Conservation (phyloP, 1,140 invertebrate species). For the Leguminivora glycinivorella region DNA sequence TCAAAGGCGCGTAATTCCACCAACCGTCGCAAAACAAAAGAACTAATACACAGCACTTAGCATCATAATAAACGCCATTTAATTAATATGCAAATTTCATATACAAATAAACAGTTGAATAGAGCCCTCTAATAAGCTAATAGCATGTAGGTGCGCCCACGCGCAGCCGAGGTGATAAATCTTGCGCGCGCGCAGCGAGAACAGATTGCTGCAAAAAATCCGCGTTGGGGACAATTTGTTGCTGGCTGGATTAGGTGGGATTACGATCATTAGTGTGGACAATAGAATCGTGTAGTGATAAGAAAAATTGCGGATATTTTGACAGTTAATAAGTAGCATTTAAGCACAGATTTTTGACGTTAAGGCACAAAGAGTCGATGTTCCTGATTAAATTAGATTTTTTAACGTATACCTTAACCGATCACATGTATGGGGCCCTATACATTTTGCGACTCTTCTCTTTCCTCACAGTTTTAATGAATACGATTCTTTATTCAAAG, state of each 20-base stretch:
- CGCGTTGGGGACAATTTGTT: slow-evolving; percentile 17
- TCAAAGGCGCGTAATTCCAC: background rate
- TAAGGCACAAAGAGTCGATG: too few species aligned
- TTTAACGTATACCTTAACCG: too few species aligned
- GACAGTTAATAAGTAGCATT: too few species aligned
- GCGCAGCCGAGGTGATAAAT: slow-evolving; percentile 48
- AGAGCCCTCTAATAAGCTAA: slow-evolving; percentile 36
- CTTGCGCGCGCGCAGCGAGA: slow-evolving; percentile 33
- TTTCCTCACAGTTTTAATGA: too few species aligned
- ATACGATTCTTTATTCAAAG: too few species aligned
- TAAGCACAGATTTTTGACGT: too few species aligned
- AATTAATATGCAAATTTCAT: slow-evolving; percentile 55
- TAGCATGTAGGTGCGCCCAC: slow-evolving; percentile 58
- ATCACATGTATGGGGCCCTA: too few species aligned
- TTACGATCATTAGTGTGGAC: background rate
- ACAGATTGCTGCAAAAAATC: slow-evolving; percentile 23
- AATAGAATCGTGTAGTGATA: background rate
- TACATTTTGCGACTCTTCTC: too few species aligned
- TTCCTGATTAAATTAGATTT: too few species aligned
- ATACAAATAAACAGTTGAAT: slow-evolving; percentile 48
- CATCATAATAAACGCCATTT: slow-evolving; percentile 37
- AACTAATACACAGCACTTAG: slow-evolving; percentile 31
- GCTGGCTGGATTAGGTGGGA: slow-evolving; percentile 12
- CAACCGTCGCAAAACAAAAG: background rate
- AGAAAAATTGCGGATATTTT: too few species aligned